Evolutionary conservation across 2,113 vertebrate species (phyloP), one percentile per base, ranked within the genome.

Genomic region (Psittacara wagleri): DNA sequence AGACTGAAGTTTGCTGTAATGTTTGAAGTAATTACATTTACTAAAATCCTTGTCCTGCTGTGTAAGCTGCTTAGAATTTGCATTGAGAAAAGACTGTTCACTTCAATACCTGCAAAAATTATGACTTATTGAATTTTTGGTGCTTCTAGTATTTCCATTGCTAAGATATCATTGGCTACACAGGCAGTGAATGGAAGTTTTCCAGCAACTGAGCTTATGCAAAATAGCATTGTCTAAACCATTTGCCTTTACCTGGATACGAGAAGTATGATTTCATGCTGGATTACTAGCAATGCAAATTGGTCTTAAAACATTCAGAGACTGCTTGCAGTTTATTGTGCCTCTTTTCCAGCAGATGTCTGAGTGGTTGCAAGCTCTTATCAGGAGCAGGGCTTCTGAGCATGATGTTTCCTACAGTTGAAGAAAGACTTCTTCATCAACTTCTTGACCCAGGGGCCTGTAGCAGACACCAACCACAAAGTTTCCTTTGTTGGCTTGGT

Each of bases 21-120:
- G 49, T 95, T 85, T 88, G 57, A 92, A 22, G 39, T 88, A 76
- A 82, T 91, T 92, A 72, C 49, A 70, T 55, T 83, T 92, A 88
- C 44, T 89, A 90, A 97, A 95, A 85, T 29, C 33, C 33, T 94
- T 83, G 31, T 94, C n/a, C 46, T 90, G 41, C 81, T 91, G 35
- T 46, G 22, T 62, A 90, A 76, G 11, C 44, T 75, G n/a, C 84
- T 96, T 74, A 39, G 86, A 77, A 91, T 59, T 54, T 83, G 54
- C 0, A 4, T 27, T 55, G 48, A 78, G 88, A 35, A 94, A 94
- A 86, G 76, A 82, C 28, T 77, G 5, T 44, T 49, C 3, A 49
- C 8, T 77, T 73, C 33, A 48, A 80, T 19, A 83, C 29, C 68
- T 92, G 69, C 55, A 91, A 76, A 77, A 49, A 57, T 19, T n/a